A percentile compares a stretch with the other conserved stretches of the same genome.
These are phyloP conservation scores for Acropternis orthonyx DNA, from an alignment of 2,797 vertebrate species.

Conservation along the genomic window DNA sequence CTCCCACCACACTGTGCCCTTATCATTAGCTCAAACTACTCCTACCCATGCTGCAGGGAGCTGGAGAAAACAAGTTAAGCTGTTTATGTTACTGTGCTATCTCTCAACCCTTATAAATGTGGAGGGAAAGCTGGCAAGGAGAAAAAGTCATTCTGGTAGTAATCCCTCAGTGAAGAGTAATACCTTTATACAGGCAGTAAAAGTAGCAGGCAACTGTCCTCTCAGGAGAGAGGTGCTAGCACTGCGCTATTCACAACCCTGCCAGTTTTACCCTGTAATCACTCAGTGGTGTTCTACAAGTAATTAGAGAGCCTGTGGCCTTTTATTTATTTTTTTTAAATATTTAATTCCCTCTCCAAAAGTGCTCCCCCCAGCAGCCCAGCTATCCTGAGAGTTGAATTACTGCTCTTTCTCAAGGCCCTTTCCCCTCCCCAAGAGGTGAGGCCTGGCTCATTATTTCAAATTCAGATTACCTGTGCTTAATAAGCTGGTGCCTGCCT, in stretches of 20 bases:
- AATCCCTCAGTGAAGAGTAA: background rate
- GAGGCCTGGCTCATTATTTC: background rate
- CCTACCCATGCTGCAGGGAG: background rate
- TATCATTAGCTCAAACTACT: background rate
- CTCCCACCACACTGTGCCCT: background rate
- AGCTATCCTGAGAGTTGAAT: background rate
- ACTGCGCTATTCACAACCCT: background rate
- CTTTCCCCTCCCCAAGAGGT: background rate
- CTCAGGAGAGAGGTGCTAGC: background rate
- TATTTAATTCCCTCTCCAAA: background rate
- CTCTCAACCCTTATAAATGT: background rate
- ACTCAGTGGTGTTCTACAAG: background rate
- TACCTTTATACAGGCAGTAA: background rate
- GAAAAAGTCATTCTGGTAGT: background rate
- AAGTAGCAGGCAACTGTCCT: background rate
- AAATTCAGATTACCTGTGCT: background rate
- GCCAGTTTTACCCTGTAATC: background rate
- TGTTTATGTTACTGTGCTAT: background rate
- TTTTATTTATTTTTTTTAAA: constrained; percentile 19
- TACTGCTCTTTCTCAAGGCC: background rate
- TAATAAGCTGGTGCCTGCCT: background rate
- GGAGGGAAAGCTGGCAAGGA: background rate
- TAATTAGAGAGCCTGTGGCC: background rate
- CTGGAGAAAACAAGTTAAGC: background rate
- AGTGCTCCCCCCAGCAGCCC: background rate